Base-by-base conservation (phyloP, 1,140 invertebrate genomes). In the Aleiodes sp. region DNA sequence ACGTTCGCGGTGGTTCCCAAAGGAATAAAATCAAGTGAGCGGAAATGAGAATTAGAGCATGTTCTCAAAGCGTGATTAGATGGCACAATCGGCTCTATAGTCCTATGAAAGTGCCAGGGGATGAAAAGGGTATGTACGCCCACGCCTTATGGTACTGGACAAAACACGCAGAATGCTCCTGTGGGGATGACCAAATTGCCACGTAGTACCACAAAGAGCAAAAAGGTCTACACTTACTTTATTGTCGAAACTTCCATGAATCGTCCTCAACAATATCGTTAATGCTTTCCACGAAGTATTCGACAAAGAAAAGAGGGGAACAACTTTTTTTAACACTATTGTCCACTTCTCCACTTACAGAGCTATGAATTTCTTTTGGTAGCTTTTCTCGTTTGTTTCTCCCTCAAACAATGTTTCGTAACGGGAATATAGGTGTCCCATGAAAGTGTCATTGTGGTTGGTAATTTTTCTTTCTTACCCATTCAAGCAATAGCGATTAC, bases 401-500 rank as follows among this genome's bases (percentile, higher is more conserved):
- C n/a, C 39, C 39, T 16, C n/a, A 39, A 9, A 9, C n/a, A 8
- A n/a, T n/a, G n/a, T n/a, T n/a, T 16, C 4, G 12, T n/a, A 43
- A 43, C 19, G 39, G 39, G 8, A 12, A 43, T 43, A 43, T 43
- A 43, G 39, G 14, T 43, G 39, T 43, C 24, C 59, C 60, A 12
- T 69, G 67, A 39, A 63, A 62, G 62, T 63, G 60, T 41, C 67
- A 69, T 41, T 16, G 61, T 14, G 57, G 60, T 52, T 26, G 67
- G 43, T 70, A 72, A 37, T 72, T 73, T 64, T 71, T 72, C 68
- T 74, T 72, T 75, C 73, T 76, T 75, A 67, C 63, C 19, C 61
- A 35, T 33, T 46, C 46, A 68, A 62, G 72, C 72, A 64, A 52
- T 68, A 52, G 35, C 70, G 66, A 76, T 76, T 76, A 75, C 70